Conservation (phyloP, 2,113 vertebrate genomes). For the Aphyosemion australe region DNA sequence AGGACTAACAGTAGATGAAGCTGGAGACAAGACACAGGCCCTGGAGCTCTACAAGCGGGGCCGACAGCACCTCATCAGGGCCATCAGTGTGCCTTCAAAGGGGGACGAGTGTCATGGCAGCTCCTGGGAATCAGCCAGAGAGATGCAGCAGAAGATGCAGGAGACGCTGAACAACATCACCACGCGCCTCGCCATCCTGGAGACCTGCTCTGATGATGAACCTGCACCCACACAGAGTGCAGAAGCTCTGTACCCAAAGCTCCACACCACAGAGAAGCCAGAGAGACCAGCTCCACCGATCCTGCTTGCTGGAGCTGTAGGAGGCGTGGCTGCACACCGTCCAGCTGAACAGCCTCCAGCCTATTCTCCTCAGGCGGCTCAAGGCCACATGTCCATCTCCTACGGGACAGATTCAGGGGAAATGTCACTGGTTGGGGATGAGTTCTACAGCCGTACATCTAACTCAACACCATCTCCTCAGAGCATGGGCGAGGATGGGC, state of each 20-base stretch:
- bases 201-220: slow-evolving; percentile 66
- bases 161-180: slow-evolving; percentile 90
- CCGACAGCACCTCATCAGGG: slow-evolving; percentile 85
- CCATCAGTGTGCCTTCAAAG: slow-evolving; percentile 78
- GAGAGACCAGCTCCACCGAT: slow-evolving; percentile 69
- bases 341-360: slow-evolving; percentile 86
- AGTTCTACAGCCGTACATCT: slow-evolving; percentile 83
- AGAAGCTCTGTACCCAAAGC: slow-evolving; percentile 79
- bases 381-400: slow-evolving; percentile 91
- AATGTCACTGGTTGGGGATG: slow-evolving; percentile 86
- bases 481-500: slow-evolving; percentile 88
- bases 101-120: slow-evolving; percentile 79
- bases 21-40: slow-evolving; percentile 84
- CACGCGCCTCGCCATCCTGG: slow-evolving; percentile 82
- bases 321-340: slow-evolving; percentile 28
- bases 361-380: slow-evolving; percentile 88
- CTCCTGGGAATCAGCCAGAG: slow-evolving; percentile 87
- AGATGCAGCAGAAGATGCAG: slow-evolving; percentile 95
- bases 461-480: slow-evolving; percentile 82
- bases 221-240: slow-evolving; percentile 4
- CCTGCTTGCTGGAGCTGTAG: slow-evolving; percentile 35
- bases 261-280: slow-evolving; percentile 77
- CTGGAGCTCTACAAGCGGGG: slow-evolving; percentile 86
- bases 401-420: slow-evolving; percentile 93
- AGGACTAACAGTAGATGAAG: slow-evolving; percentile 88